phyloP scores from a whole-genome alignment of 2,797 vertebrate species.

The Telmatherina bonti region DNA sequence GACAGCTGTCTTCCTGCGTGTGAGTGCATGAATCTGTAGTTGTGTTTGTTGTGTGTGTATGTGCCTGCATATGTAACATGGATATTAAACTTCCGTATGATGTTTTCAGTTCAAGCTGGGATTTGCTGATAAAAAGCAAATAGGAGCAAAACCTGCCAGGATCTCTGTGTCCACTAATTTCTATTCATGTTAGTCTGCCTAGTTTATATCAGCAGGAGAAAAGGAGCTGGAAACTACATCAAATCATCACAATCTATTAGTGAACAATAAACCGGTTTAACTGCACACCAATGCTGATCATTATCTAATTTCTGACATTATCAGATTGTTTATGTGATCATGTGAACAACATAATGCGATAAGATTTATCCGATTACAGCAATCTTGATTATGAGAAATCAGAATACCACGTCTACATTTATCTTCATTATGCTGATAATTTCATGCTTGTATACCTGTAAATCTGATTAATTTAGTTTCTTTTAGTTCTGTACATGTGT shows the following conservation, averaged over 20 bases:
- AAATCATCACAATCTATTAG: slow-evolving; percentile 7
- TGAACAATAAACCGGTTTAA: neutral
- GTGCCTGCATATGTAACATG: slow-evolving; percentile 5
- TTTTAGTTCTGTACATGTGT: too few species aligned
- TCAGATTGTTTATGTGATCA: too few species aligned
- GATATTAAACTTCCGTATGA: slow-evolving; percentile 32
- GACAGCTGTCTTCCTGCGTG: slow-evolving; percentile 23
- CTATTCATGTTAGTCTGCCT: neutral
- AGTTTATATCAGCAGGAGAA: neutral
- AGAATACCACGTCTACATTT: too few species aligned
- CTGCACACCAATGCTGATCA: neutral
- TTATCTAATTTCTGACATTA: too few species aligned
- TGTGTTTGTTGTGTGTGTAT: slow-evolving; percentile 11
- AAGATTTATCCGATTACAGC: too few species aligned
- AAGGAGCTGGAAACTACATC: neutral
- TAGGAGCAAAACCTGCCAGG: neutral
- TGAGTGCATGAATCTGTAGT: slow-evolving; percentile 13
- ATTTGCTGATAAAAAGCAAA: slow-evolving; percentile 25
- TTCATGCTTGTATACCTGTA: too few species aligned
- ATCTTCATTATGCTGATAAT: too few species aligned
- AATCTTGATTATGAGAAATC: too few species aligned
- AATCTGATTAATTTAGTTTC: too few species aligned
- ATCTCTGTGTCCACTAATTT: slow-evolving; percentile 12
- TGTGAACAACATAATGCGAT: too few species aligned
- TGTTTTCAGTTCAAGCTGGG: slow-evolving; percentile 38